phyloP scores from a whole-genome alignment of 2,113 vertebrate genomes.

The Probosciger aterrimus region DNA sequence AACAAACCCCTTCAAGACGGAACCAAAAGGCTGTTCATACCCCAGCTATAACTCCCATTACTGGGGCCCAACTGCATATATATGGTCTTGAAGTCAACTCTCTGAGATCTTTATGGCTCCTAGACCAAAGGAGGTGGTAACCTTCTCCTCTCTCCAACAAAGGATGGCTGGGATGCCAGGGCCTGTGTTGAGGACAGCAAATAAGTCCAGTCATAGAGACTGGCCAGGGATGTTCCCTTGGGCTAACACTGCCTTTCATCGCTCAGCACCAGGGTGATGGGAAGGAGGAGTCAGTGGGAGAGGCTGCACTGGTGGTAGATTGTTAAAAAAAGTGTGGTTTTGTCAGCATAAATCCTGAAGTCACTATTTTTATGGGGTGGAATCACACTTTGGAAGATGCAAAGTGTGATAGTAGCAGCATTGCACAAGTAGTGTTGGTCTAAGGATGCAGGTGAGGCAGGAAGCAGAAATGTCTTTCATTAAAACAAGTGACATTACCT shows the following conservation, averaged over 20 bases:
- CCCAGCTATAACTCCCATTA: neutral
- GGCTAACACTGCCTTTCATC: neutral
- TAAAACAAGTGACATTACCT: neutral
- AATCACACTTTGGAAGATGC: constrained; percentile 17
- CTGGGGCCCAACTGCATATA: no score
- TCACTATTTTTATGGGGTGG: constrained; percentile 1
- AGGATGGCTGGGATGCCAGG: neutral
- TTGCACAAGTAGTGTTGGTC: neutral
- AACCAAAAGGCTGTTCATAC: neutral
- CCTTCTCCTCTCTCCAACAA: neutral
- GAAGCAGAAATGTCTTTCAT: neutral
- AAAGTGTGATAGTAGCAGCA: neutral
- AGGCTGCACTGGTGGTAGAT: neutral
- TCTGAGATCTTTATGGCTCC: neutral
- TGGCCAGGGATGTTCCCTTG: neutral
- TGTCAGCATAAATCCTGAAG: neutral
- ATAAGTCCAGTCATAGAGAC: neutral
- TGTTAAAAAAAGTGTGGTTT: neutral
- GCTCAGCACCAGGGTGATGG: neutral
- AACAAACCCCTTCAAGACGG: neutral
- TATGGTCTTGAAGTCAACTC: neutral
- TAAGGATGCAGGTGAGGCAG: neutral
- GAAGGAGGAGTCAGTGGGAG: neutral
- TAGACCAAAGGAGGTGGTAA: neutral
- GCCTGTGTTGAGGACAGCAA: neutral